Base-by-base conservation (phyloP, 2,888 invertebrate species). In the Cabera pusaria region DNA sequence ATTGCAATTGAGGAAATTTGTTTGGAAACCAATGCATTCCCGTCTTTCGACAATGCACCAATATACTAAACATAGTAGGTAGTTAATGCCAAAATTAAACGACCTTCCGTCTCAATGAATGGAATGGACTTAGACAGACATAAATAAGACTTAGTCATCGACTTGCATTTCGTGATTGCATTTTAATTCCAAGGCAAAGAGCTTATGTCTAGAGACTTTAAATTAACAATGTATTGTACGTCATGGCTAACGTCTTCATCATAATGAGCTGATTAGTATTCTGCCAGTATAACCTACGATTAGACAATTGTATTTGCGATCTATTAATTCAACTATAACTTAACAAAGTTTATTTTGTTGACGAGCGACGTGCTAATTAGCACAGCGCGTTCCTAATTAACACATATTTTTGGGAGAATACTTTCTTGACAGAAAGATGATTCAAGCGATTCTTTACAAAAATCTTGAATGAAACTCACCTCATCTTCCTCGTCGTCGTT, bases 401-500 rank as follows among this genome's bases (percentile, higher is more conserved):
- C 14, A 14, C 2, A 3, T 14, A 14, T 2, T 14, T 14, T 14
- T 3, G 4, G 14, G 4, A 14, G 4, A 14, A 3, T 14, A 3
- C 4, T 2, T 14, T 14, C 4, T 4, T 14, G 14, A 3, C 14
- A 14, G 14, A 14, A 14, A n/a, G n/a, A 14, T 14, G 14, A n/a
- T 14, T 14, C 14, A 14, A n/a, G 14, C 4, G 33, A 34, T 61
- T 20, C 36, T 33, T 35, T 20, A 2, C n/a, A 4, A 2, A 20
- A 1, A 20, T 6, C 4, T 17, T 7, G 10, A 4, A 27, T 19
- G 10, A 38, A 31, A 49, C 89, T 77, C 48, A 90, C 90, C 79
- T 88, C 90, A 47, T 91, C 90, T 42, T 90, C 90, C 45, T 90
- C 90, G 31, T 91, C 91, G 32, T 91, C 91, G 34, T 88, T 89